Base-by-base conservation (phyloP, 2,888 invertebrate genomes). In the Microctonus aethiopoides region DNA sequence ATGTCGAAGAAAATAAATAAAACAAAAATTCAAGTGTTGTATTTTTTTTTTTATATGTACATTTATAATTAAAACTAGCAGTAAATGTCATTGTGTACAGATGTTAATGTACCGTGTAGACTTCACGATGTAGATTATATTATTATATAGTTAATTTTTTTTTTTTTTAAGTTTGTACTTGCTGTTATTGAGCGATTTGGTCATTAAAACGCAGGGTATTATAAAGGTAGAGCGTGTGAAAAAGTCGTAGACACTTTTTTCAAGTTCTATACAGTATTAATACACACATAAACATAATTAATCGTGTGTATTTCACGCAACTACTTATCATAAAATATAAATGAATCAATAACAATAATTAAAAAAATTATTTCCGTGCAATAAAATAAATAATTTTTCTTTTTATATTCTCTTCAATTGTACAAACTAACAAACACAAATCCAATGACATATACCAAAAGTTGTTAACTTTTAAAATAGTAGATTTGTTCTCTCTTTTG, bases 11-110 rank as follows among this genome's bases (percentile, higher is more conserved):
- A 39, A 10, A 3, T 2, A 39, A n/a, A n/a, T 5, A 60, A 39
- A 52, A 72, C 74, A 64, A 71, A n/a, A 39, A 52, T 3, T 39
- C 13, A 5, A 39, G n/a, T 39, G 2, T n/a, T 39, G 13, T 39
- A n/a, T n/a, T 67, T 24, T 67, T 62, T 67, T 63, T 54, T 71
- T 59, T 59, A 51, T 63, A 46, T 51, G 9, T 4, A 24, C 7
- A n/a, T 26, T 76, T 78, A 77, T 81, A 79, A 81, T 82, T 78
- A 78, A 81, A 80, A 64, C 71, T 71, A 71, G 71, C 75, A 72
- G 77, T 76, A 80, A 79, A 79, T 16, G 20, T 41, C 2, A 9
- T 20, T 41, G 74, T 79, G 73, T 9, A 66, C 67, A 75, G 64
- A 61, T 71, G 70, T 75, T 74, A 72, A 74, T 73, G 74, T 73